phyloP scores from a whole-genome alignment of 2,888 invertebrate species.

The Isotomurus palustris region DNA sequence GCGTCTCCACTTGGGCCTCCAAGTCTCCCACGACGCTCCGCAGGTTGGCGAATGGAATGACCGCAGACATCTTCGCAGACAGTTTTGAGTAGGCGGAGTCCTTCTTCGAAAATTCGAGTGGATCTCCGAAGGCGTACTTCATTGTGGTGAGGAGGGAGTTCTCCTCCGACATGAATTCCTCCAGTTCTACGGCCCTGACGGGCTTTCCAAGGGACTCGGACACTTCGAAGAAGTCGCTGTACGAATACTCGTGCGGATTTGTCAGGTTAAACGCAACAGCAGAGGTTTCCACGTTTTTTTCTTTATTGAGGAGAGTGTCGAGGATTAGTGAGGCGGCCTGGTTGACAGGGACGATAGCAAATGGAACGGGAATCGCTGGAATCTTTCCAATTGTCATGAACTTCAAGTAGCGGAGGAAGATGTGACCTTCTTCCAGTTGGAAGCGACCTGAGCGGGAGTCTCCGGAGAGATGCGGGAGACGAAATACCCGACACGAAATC shows the following conservation, averaged over 20 bases:
- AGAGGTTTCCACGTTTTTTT: conserved; percentile 8
- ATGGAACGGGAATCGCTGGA: conserved; percentile 22
- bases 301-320: no score
- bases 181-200: not conserved
- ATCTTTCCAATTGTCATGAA: conserved; percentile 29
- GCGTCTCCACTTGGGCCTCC: no score
- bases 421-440: conserved; percentile 28
- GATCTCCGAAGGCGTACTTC: no score
- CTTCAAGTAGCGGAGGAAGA: conserved; percentile 23
- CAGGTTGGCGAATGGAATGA: no score
- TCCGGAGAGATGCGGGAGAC: conserved; percentile 31
- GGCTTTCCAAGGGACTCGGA: no score
- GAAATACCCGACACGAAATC: conserved; percentile 23
- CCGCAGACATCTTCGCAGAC: no score
- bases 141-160: no score
- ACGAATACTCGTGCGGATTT: conserved; percentile 27
- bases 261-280: conserved; percentile 33
- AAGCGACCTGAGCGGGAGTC: conserved; percentile 29
- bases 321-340: no score
- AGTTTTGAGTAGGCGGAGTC: no score
- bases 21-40: no score
- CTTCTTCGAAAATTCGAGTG: no score
- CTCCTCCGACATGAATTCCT: not conserved
- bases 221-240: no score
- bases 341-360: conserved; percentile 27